Base-by-base conservation (phyloP, 1,140 invertebrate species). In the Pogonomyrmex californicus region DNA sequence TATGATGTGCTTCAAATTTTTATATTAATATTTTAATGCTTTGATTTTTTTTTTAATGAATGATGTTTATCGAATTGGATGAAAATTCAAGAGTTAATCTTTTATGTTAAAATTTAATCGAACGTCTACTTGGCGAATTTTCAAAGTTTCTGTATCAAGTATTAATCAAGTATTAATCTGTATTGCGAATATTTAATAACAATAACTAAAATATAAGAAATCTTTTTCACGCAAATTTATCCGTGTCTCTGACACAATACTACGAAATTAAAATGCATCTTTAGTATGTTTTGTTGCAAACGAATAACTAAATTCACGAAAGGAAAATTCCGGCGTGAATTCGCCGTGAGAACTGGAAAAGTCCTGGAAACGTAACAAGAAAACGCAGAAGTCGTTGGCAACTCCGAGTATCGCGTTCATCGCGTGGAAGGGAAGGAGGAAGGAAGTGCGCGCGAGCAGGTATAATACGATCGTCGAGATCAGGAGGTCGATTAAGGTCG, bases 401-500 rank as follows among this genome's bases (percentile, higher is more conserved):
- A 82, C 30, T 60, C 30, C 33, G 54, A 47, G 44, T 83, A 47
- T 83, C 68, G 68, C 68, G 12, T 75, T 58, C 30, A 23, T 62
- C 68, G 12, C 49, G 49, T 44, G 38, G 4, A 3, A 63, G 12
- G 38, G 49, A 23, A 10, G 66, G 36, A 30, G 33, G 54, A 36
- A 58, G 68, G 47, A 65, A 66, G 36, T 65, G 36, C 44, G 47
- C 38, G 33, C 58, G 33, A n/a, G 65, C 54, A 70, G 66, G 47
- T 70, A 77, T 56, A 87, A 79, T 79, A 88, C 63, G 86, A 90
- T 90, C 76, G 63, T 58, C 71, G 60, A 85, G 89, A 91, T 91
- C 87, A 86, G 87, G 79, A 83, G 87, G 90, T 91, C 89, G 90
- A 91, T 91, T 88, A 88, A 90, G 89, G 86, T 90, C 90, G 89